Conservation (phyloP, 2,888 invertebrate genomes). For the Folsomia manolachei region DNA sequence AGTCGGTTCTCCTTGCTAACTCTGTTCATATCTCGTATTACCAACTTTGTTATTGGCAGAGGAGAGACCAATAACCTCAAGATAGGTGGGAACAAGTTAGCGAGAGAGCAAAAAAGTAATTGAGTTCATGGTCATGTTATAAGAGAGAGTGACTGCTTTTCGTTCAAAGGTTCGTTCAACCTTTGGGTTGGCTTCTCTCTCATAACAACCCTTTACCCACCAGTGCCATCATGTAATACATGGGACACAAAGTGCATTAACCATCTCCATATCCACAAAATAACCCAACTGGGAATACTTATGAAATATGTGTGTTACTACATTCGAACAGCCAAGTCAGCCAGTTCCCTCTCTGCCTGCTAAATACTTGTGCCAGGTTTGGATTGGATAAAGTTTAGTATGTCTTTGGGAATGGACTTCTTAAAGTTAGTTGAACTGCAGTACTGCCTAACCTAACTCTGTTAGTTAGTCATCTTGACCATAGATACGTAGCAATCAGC, state of each 20-base stretch:
- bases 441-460: too few species aligned
- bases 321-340: not conserved
- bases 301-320: slow-evolving; percentile 24
- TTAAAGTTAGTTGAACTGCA: too few species aligned
- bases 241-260: too few species aligned
- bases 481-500: too few species aligned
- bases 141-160: slow-evolving; percentile 17
- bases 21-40: too few species aligned
- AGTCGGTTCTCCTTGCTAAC: too few species aligned
- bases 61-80: slow-evolving; percentile 17
- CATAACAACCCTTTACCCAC: not conserved
- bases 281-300: slow-evolving; percentile 6
- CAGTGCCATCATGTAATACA: too few species aligned
- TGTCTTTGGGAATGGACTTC: slow-evolving; percentile 12
- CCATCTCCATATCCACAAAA: too few species aligned
- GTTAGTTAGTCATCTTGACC: too few species aligned
- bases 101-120: slow-evolving; percentile 14
- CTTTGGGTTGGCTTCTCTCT: too few species aligned
- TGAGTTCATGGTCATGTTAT: slow-evolving; percentile 25
- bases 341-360: not conserved
- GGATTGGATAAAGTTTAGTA: slow-evolving; percentile 21
- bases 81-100: slow-evolving; percentile 23
- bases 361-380: too few species aligned
- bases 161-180: slow-evolving; percentile 16
- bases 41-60: not conserved